These are phyloP conservation scores for Cyclura pinguis DNA, from an alignment of 2,797 vertebrate species.

Conservation along the genomic window DNA sequence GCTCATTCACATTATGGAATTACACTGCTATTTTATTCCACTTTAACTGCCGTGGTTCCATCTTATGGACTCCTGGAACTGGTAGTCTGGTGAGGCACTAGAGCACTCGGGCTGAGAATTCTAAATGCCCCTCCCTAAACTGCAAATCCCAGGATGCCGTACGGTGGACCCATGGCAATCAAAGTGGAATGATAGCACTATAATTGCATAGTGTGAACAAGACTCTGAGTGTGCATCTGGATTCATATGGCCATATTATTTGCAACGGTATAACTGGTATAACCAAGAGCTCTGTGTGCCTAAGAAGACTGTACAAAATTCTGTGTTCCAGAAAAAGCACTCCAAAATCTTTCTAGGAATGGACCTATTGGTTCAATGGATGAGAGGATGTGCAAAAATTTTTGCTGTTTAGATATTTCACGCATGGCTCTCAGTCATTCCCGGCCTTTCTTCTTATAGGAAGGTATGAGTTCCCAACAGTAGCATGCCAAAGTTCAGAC, in stretches of 20 bases:
- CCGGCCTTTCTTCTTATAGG: neutral
- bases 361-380: neutral
- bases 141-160: no score
- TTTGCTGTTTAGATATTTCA: neutral
- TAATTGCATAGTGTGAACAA: no score
- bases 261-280: neutral
- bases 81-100: no score
- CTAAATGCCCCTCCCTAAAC: no score
- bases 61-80: no score
- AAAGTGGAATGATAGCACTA: no score
- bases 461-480: no score
- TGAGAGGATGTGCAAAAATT: neutral
- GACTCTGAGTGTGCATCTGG: neutral
- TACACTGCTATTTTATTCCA: no score
- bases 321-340: neutral
- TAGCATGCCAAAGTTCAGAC: neutral
- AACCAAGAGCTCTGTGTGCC: neutral
- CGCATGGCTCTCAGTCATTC: neutral
- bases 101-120: no score
- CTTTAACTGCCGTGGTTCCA: no score
- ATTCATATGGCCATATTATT: neutral
- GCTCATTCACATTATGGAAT: no score
- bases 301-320: neutral
- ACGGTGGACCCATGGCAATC: no score
- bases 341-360: neutral